Percentiles rank a stretch among this genome's conserved stretches.
phyloP scores from a whole-genome alignment of 92 coral and sea anemone genomes.

The Parazoanthus darwini region DNA sequence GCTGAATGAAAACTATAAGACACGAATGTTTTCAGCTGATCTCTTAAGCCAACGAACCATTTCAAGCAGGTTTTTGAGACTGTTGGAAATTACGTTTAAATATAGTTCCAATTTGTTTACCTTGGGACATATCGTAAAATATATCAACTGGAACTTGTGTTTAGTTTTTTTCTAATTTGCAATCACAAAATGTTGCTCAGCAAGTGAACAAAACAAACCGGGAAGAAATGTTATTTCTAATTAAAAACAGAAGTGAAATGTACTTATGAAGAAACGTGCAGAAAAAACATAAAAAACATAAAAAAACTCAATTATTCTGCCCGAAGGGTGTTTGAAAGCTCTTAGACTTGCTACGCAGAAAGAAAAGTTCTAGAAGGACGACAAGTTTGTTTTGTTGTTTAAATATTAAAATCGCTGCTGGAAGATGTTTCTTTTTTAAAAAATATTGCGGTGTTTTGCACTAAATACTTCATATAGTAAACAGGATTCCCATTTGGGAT shows the following conservation, averaged over 20 bases:
- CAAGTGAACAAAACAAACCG: neutral
- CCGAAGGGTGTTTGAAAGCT: neutral
- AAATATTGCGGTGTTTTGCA: neutral
- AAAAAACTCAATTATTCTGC: neutral
- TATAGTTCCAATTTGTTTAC: neutral
- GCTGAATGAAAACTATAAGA: too few species aligned
- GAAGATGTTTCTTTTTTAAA: neutral
- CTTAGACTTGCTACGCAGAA: neutral
- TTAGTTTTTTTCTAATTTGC: neutral
- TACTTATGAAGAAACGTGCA: neutral
- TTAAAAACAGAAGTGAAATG: neutral
- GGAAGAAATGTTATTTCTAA: neutral
- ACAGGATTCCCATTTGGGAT: neutral
- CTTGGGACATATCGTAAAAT: neutral
- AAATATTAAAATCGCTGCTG: slow-evolving; percentile 1
- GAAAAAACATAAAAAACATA: neutral
- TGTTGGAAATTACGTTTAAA: too few species aligned
- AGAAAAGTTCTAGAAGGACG: neutral
- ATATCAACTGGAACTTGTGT: neutral
- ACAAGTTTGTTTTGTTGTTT: neutral
- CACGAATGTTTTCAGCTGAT: too few species aligned
- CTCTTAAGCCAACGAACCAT: too few species aligned
- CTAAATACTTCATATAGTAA: neutral
- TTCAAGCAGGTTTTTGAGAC: too few species aligned
- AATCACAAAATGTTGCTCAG: neutral